Conservation (phyloP, 2,797 vertebrate species). For the Caiman crocodilus region DNA sequence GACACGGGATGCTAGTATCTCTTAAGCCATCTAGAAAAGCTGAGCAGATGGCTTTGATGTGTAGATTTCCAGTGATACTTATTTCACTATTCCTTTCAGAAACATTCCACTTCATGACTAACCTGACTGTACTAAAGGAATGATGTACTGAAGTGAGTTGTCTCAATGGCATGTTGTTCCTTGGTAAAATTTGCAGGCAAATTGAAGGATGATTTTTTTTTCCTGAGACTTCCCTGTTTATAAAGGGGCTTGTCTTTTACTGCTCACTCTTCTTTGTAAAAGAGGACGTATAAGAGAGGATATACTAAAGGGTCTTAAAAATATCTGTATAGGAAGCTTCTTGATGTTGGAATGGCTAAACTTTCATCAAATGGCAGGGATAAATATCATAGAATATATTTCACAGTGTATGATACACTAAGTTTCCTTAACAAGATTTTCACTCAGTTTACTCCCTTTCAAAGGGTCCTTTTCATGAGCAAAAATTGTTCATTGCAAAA, state of each 20-base stretch:
- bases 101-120: not conserved
- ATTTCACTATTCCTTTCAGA: constrained; percentile 17
- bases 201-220: not conserved
- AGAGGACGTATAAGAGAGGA: not conserved
- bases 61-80: constrained; percentile 31
- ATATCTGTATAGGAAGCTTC: not conserved
- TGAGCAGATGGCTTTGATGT: constrained; percentile 24
- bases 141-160: not conserved
- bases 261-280: not conserved
- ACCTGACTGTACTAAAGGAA: not conserved
- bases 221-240: not conserved
- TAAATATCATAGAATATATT: not conserved
- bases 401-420: not conserved
- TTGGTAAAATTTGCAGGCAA: not conserved
- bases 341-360: not conserved
- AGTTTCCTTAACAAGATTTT: not conserved
- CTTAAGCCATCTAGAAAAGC: not conserved
- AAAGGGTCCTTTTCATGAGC: not conserved
- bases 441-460: not conserved
- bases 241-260: not conserved
- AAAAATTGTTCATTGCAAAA: not conserved
- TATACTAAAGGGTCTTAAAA: not conserved
- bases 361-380: not conserved
- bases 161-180: not conserved
- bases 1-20: not conserved